Percentiles rank a stretch among this genome's conserved stretches.
phyloP scores from a whole-genome alignment of 2,888 invertebrate genomes.

The Sesamia inferens region DNA sequence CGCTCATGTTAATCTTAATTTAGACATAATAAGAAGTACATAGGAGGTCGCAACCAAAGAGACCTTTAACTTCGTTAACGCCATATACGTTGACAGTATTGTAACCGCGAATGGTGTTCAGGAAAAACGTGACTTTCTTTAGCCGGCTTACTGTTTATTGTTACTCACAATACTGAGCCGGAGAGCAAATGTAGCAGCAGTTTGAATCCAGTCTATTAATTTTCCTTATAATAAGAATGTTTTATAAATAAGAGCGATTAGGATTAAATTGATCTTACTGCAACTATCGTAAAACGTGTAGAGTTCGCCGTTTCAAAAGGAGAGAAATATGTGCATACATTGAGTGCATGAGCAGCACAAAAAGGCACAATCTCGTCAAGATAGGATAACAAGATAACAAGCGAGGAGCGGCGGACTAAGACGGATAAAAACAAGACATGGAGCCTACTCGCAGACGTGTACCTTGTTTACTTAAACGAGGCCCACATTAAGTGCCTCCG shows the following conservation, averaged over 20 bases:
- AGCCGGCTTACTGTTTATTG: constrained; percentile 73
- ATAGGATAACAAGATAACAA: constrained; percentile 90
- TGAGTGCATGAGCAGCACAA: constrained; percentile 81
- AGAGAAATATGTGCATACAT: constrained; percentile 78
- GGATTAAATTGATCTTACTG: constrained; percentile 40
- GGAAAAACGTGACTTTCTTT: constrained; percentile 82
- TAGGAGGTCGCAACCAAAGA: constrained; percentile 72
- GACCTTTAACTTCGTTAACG: constrained; percentile 81
- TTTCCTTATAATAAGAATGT: constrained; percentile 27
- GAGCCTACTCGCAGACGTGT: constrained; percentile 84
- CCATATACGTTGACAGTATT: constrained; percentile 81
- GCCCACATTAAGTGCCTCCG: constrained; percentile 78
- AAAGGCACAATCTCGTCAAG: constrained; percentile 87
- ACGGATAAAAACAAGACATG: constrained; percentile 87
- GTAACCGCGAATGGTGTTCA: constrained; percentile 78
- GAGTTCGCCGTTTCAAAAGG: constrained; percentile 67
- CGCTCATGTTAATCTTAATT: constrained; percentile 71
- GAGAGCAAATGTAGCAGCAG: constrained; percentile 38
- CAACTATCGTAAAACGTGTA: constrained; percentile 57
- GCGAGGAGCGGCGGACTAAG: constrained; percentile 85
- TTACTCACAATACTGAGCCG: constrained; percentile 56
- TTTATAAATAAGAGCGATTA: constrained; percentile 30
- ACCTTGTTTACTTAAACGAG: constrained; percentile 89
- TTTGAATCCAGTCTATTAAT: constrained; percentile 44
- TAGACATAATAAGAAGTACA: constrained; percentile 76